A percentile compares a stretch with the other conserved stretches of the same genome.
These are phyloP conservation scores for Condylura cristata DNA, from an alignment of 2,113 vertebrate genomes.

Conservation along the genomic window DNA sequence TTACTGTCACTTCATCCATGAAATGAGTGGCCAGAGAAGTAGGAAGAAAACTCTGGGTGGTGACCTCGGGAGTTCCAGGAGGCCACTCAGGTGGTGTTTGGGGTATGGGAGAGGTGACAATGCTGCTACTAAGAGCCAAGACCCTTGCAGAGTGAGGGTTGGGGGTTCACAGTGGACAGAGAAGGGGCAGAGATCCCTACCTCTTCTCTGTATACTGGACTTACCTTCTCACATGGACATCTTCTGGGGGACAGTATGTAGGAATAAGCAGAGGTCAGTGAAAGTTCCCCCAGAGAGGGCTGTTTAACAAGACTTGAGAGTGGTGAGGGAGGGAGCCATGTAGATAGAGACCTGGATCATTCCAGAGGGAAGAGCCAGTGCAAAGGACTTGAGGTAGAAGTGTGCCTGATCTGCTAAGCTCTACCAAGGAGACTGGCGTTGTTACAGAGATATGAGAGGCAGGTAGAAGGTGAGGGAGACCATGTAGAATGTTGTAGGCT, in stretches of 20 bases:
- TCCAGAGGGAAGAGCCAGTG: background rate
- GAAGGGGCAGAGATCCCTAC: background rate
- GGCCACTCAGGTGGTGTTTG: background rate
- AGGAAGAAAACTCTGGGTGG: background rate
- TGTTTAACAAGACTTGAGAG: slow-evolving; percentile 44
- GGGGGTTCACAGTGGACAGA: background rate
- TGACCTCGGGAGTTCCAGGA: background rate
- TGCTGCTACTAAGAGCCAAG: background rate
- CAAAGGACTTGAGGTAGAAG: slow-evolving; percentile 42
- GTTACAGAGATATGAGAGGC: slow-evolving; percentile 1
- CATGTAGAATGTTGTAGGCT: background rate
- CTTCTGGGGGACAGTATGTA: background rate
- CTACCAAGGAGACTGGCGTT: background rate
- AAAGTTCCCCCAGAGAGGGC: background rate
- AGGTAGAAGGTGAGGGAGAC: background rate
- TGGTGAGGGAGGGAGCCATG: background rate
- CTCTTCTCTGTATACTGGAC: background rate
- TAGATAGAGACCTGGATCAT: background rate
- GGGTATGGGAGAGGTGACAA: background rate
- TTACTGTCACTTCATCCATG: background rate
- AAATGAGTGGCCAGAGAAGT: slow-evolving; percentile 10
- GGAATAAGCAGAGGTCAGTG: background rate
- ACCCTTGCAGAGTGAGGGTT: slow-evolving; percentile 12
- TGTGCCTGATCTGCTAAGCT: background rate
- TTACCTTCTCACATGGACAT: background rate